These are phyloP conservation scores for Atherinomorus stipes DNA, from an alignment of 2,113 vertebrate genomes.

Conservation along the genomic window DNA sequence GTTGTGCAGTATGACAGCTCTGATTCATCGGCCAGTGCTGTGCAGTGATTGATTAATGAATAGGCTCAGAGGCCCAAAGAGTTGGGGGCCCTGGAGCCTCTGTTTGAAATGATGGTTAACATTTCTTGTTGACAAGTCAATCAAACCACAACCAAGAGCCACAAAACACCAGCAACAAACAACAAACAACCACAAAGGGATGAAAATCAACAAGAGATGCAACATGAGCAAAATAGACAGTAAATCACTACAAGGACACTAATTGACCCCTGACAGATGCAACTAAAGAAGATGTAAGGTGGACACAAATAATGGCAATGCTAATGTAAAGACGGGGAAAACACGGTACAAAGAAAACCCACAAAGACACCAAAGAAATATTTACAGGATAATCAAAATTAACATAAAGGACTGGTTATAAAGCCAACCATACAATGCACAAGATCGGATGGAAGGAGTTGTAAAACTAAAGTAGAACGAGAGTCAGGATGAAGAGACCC, in stretches of 20 bases:
- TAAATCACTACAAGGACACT: neutral
- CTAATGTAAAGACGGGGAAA: neutral
- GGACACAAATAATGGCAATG: neutral
- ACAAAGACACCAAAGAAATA: neutral
- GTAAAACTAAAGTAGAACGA: too few relatives aligned
- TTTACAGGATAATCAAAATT: neutral
- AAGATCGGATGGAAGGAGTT: too few relatives aligned
- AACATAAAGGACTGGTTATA: too few relatives aligned
- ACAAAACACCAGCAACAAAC: neutral
- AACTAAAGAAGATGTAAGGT: neutral
- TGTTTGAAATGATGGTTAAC: neutral
- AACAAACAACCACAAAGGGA: neutral
- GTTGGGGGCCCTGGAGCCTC: neutral
- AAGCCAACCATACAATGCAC: too few relatives aligned
- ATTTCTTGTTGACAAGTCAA: neutral
- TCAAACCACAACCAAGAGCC: neutral
- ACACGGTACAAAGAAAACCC: neutral
- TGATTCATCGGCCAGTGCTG: neutral
- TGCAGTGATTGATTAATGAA: neutral
- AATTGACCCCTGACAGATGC: neutral
- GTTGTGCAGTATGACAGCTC: neutral
- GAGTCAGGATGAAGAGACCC: too few relatives aligned
- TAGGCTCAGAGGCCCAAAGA: neutral
- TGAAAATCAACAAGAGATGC: neutral
- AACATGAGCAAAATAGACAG: neutral